A percentile compares a stretch with the other conserved stretches of the same genome.
These are phyloP conservation scores for Polietes domitor DNA, from an alignment of 2,888 invertebrate genomes.

Conservation along the genomic window DNA sequence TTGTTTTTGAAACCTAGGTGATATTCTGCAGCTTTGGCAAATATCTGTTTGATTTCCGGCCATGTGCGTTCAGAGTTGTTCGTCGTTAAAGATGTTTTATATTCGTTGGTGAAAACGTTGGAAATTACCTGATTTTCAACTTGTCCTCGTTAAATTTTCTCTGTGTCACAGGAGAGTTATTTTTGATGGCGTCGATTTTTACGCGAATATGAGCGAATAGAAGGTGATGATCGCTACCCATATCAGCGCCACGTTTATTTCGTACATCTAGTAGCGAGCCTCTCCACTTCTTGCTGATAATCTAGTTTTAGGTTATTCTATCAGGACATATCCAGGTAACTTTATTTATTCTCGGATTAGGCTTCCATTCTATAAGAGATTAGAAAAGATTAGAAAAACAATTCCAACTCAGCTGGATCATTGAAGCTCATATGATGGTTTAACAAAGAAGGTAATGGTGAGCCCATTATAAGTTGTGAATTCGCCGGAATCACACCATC, in stretches of 20 bases:
- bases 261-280: background rate
- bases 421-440: background rate
- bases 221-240: background rate
- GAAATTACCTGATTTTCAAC: background rate
- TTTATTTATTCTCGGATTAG: background rate
- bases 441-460: background rate
- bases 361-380: background rate
- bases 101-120: background rate
- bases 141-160: background rate
- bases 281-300: slow-evolving; percentile 13
- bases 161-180: too few species aligned
- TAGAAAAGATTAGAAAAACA: background rate
- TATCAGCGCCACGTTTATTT: background rate
- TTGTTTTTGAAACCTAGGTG: background rate
- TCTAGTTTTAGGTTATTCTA: slow-evolving; percentile 4
- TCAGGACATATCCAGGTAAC: slow-evolving; percentile 18
- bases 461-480: slow-evolving; percentile 7
- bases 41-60: background rate
- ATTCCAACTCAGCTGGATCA: background rate
- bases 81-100: background rate
- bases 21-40: background rate
- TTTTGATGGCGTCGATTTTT: background rate
- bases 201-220: background rate
- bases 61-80: background rate
- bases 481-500: slow-evolving; percentile 26